Evolutionary conservation across 2,113 vertebrate genomes (phyloP).

Genomic region (Notothenia coriiceps): DNA sequence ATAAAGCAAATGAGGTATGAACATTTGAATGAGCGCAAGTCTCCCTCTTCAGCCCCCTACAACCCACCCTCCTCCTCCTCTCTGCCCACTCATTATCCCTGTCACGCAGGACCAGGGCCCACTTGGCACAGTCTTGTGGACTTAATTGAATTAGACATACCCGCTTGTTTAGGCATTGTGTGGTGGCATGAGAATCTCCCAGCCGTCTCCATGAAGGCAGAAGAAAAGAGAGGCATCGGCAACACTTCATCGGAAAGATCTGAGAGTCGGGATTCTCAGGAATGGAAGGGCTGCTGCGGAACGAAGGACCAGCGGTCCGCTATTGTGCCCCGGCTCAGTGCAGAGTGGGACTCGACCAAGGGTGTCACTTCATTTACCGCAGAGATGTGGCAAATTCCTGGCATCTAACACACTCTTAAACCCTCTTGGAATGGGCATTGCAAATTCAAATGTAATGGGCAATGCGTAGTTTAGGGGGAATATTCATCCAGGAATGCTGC

Average conservation of each 20-base stretch:
- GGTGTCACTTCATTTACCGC: constrained; percentile 30
- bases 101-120: constrained; percentile 79
- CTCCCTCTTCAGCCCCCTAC: constrained; percentile 40
- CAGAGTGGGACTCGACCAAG: constrained; percentile 31
- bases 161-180: constrained; percentile 87
- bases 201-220: constrained; percentile 71
- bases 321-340: constrained; percentile 37
- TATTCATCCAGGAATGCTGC: neutral
- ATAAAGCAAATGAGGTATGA: constrained; percentile 66
- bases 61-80: constrained; percentile 39
- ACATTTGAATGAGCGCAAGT: constrained; percentile 72
- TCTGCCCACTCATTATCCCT: constrained; percentile 83
- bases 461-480: neutral
- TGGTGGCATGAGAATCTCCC: constrained; percentile 84
- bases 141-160: constrained; percentile 90
- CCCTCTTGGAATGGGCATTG: neutral
- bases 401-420: constrained; percentile 16
- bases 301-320: constrained; percentile 55
- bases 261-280: constrained; percentile 66
- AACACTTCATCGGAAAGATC: constrained; percentile 82
- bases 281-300: constrained; percentile 40
- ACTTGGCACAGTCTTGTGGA: constrained; percentile 85
- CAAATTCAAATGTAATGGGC: neutral
- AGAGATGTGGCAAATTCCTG: constrained; percentile 5
- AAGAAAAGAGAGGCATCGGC: constrained; percentile 74